phyloP scores from a whole-genome alignment of 2,888 invertebrate species.

The Eupithecia abbreviata region DNA sequence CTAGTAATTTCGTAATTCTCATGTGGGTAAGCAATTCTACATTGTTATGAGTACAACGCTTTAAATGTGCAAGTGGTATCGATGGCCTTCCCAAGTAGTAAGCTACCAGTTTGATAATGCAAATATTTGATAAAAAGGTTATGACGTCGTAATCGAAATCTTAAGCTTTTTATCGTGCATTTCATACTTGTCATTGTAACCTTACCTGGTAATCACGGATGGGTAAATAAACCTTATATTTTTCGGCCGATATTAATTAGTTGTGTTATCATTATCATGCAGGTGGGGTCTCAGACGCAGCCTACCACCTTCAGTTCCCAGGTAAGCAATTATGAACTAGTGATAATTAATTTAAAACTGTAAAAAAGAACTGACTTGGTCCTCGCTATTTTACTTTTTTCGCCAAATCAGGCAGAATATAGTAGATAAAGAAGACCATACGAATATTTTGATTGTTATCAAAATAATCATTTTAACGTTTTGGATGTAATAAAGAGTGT shows the following conservation, averaged over 20 bases:
- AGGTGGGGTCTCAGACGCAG: slow-evolving; percentile 32
- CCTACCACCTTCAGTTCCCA: slow-evolving; percentile 29
- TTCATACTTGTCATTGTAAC: background rate
- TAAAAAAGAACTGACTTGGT: too few species aligned
- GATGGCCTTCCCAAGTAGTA: background rate
- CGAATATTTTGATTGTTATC: too few species aligned
- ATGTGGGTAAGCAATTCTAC: background rate
- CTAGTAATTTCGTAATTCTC: background rate
- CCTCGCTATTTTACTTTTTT: too few species aligned
- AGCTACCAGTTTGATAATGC: background rate
- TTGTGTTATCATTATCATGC: slow-evolving; percentile 26
- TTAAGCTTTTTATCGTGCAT: background rate
- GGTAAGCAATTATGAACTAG: slow-evolving; percentile 21
- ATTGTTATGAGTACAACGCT: background rate
- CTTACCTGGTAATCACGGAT: background rate
- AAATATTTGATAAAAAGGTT: background rate
- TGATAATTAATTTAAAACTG: too few species aligned
- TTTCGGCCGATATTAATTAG: slow-evolving; percentile 3
- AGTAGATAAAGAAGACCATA: too few species aligned
- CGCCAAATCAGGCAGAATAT: too few species aligned
- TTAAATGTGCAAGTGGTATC: background rate
- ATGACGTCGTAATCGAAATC: background rate
- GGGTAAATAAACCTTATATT: background rate
- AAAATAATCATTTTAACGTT: too few species aligned
- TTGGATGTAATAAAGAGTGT: too few species aligned